phyloP scores from a whole-genome alignment of 1,140 invertebrate species.

The Pseudomyrmex dendroicus region DNA sequence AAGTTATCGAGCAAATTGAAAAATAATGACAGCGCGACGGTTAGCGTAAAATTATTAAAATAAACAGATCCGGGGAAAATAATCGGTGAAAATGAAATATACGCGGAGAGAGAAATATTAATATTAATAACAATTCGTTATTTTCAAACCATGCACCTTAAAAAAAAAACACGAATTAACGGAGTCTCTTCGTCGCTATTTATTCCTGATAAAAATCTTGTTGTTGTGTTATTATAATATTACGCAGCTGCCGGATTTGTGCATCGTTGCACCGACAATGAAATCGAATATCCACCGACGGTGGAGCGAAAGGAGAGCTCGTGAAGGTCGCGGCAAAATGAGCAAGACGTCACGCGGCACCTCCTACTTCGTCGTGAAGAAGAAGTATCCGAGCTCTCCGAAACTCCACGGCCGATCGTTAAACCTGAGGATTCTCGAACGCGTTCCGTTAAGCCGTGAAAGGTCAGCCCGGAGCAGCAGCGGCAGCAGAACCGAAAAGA shows the following conservation, averaged over 20 bases:
- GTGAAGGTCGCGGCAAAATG: slow-evolving; percentile 54
- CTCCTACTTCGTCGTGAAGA: slow-evolving; percentile 22
- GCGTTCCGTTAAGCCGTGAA: slow-evolving; percentile 57
- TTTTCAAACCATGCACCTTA: no score
- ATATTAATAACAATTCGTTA: slow-evolving; percentile 23
- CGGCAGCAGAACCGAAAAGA: slow-evolving; percentile 15
- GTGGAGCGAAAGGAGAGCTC: slow-evolving; percentile 52
- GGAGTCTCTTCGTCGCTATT: neutral
- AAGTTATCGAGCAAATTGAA: slow-evolving; percentile 49
- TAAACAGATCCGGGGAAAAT: slow-evolving; percentile 23
- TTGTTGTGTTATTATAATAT: slow-evolving; percentile 26
- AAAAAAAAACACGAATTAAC: neutral
- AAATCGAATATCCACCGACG: slow-evolving; percentile 47
- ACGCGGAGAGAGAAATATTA: neutral
- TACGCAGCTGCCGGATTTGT: slow-evolving; percentile 31
- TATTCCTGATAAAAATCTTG: slow-evolving; percentile 17
- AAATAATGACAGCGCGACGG: slow-evolving; percentile 17
- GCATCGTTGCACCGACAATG: slow-evolving; percentile 29
- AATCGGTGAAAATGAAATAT: slow-evolving; percentile 9
- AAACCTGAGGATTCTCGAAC: slow-evolving; percentile 52
- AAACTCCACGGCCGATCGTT: slow-evolving; percentile 56
- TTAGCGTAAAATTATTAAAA: slow-evolving; percentile 22
- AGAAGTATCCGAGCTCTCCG: slow-evolving; percentile 22
- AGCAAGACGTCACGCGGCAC: slow-evolving; percentile 39
- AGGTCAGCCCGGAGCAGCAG: slow-evolving; percentile 38